Base-by-base conservation (phyloP, 2,113 vertebrate genomes). In the Burhinus bistriatus region DNA sequence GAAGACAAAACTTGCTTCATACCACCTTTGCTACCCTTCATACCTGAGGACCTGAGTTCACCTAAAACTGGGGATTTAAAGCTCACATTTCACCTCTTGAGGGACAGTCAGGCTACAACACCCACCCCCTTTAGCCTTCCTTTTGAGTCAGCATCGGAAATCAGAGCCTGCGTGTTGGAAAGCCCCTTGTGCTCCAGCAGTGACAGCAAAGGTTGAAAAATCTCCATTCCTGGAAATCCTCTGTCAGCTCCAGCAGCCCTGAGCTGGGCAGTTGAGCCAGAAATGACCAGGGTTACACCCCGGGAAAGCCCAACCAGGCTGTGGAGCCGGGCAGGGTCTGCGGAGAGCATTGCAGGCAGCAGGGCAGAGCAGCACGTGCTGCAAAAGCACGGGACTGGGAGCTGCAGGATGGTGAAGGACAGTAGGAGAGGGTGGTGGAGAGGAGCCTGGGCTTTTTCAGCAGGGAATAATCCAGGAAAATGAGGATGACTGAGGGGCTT, bases 221-320 rank as follows among this genome's bases (percentile, higher is more conserved):
- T 83, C 49, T 21, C 19, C 21, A 4, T 87, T 90, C 17, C 70
- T 83, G 95, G 92, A 97, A 96, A 96, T 83, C 62, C 90, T 87
- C 96, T 13, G 2, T 17, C 29, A 29, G 29, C 9, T 89, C 20
- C 36, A 89, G 51, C 55, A 86, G 72, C 22, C 61, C 36, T 2
- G 8, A 20, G 8, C 40, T 72, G 40, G 13, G 52, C 27, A 61
- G 5, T 8, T 47, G 38, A 89, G 25, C 6, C 51, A 83, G 87
- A 89, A 89, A 52, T 57, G 34, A 72, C 65, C 54, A 66, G 7
- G 0, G 1, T 20, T 54, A n/a, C 3, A 7, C 29, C 65, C 51
- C 29, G 4, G 58, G 58, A 92, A 57, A 92, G 54, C n/a, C 49
- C 34, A 83, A 4, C 11, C 29, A 42, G 38, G 29, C 44, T 57